Evolutionary conservation across 2,888 invertebrate genomes (phyloP).

Genomic region (Rosalia funebris): DNA sequence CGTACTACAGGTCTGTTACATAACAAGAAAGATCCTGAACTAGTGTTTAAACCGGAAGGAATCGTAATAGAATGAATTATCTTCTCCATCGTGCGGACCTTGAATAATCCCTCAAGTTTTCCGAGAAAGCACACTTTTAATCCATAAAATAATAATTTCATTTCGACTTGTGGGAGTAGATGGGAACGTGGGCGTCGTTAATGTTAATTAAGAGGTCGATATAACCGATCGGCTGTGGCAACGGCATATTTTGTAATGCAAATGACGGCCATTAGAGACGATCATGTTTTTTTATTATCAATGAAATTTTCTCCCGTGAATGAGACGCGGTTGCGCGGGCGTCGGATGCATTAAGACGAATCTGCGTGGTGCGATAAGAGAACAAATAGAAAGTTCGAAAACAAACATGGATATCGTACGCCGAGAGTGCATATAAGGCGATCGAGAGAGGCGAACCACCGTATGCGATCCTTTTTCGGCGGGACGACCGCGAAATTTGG

Average conservation of each 20-base stretch:
- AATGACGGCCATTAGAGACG: slow-evolving; percentile 41
- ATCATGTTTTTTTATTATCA: slow-evolving; percentile 42
- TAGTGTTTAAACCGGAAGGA: no score
- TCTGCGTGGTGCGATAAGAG: slow-evolving; percentile 37
- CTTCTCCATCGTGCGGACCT: no score
- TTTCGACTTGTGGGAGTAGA: slow-evolving; percentile 43
- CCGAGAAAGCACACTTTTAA: no score
- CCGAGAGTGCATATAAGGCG: slow-evolving; percentile 47
- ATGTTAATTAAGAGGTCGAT: slow-evolving; percentile 53
- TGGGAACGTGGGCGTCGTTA: slow-evolving; percentile 45
- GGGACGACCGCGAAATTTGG: slow-evolving; percentile 33
- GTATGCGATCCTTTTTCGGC: slow-evolving; percentile 33
- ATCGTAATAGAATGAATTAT: no score
- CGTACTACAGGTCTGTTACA: no score
- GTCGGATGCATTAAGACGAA: slow-evolving; percentile 33
- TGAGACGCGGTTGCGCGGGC: slow-evolving; percentile 41
- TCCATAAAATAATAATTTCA: no score
- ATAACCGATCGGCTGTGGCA: slow-evolving; percentile 47
- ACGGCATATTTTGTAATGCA: slow-evolving; percentile 49
- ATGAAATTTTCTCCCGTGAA: slow-evolving; percentile 47
- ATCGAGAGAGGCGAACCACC: slow-evolving; percentile 26
- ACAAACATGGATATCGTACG: slow-evolving; percentile 33
- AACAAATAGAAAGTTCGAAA: slow-evolving; percentile 52
- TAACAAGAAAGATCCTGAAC: no score
- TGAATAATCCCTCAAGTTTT: no score